phyloP scores from a whole-genome alignment of 35 echinoderm and acorn worm genomes.

The Apostichopus japonicus region DNA sequence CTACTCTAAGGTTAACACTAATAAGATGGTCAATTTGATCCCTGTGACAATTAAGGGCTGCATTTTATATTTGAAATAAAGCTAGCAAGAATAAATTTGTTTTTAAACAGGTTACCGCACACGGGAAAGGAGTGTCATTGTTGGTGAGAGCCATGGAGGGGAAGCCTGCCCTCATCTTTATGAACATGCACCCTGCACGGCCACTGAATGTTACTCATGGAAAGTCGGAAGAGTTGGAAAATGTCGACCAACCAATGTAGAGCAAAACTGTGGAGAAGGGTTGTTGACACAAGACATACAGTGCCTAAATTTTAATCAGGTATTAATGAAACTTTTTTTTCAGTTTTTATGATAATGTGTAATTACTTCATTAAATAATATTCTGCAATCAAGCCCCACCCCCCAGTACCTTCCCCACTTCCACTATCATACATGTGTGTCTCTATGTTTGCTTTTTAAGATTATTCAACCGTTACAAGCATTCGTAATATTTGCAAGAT shows the following conservation, averaged over 20 bases:
- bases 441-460: too few species aligned
- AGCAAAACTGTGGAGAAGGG: slow-evolving; percentile 77
- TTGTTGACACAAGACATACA: slow-evolving; percentile 60
- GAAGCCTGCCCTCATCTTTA: slow-evolving; percentile 72
- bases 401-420: background rate
- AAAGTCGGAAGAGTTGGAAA: slow-evolving; percentile 34
- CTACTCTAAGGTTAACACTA: too few species aligned
- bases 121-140: slow-evolving; percentile 58
- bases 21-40: too few species aligned
- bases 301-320: slow-evolving; percentile 77
- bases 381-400: too few species aligned
- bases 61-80: too few species aligned
- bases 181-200: slow-evolving; percentile 74
- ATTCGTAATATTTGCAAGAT: background rate
- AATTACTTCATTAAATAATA: too few species aligned
- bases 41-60: too few species aligned
- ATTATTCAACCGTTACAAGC: too few species aligned
- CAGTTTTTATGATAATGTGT: background rate
- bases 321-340: slow-evolving; percentile 15
- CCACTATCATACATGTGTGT: too few species aligned
- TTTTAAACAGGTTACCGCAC: slow-evolving; percentile 67
- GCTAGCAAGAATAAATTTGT: background rate
- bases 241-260: slow-evolving; percentile 44
- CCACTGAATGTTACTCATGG: slow-evolving; percentile 78
- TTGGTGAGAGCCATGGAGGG: slow-evolving; percentile 59